Base-by-base conservation (phyloP, 2,888 invertebrate species). In the Malachius bipustulatus region DNA sequence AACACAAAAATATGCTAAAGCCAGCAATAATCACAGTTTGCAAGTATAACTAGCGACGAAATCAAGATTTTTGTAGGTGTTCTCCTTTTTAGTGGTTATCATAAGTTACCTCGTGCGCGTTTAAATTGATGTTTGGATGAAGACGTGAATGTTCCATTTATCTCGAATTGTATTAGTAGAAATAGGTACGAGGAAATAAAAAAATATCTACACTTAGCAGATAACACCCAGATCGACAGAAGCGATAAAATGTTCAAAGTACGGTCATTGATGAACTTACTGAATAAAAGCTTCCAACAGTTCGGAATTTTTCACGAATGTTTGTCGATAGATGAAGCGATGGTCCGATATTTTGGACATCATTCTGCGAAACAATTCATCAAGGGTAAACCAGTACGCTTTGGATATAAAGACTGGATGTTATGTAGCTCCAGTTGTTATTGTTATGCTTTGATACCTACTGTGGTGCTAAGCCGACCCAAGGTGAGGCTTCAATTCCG, bases 161-260 rank as follows among this genome's bases (percentile, higher is more conserved):
- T 33, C 15, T 13, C 13, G 14, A 14, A 32, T 1, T 4, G 13
- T 10, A 33, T 36, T 30, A 15, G 26, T 6, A 13, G 32, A 10
- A 36, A 36, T 13, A 15, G 19, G 6, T 39, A 16, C 16, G 4
- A 9, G 14, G 36, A 32, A 24, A 35, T 38, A 32, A 38, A 36
- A 30, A 26, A 27, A 16, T 16, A 26, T 14, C 4, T 37, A 8
- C 35, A 40, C 19, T 11, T 37, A 3, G 14, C 35, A 4, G 40
- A 40, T 32, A 40, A 40, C 30, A 4, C 24, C 4, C 26, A 40
- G 16, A 11, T 34, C 14, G 29, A 35, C 14, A 35, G 26, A 26
- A 24, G 26, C n/a, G 37, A 37, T 11, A 37, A 38, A 37, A 35
- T 37, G 26, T 31, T 14, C 16, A 37, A 35, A 8, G 24, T 19